Conservation (phyloP, 1,140 invertebrate species). For the Magallana gigas region DNA sequence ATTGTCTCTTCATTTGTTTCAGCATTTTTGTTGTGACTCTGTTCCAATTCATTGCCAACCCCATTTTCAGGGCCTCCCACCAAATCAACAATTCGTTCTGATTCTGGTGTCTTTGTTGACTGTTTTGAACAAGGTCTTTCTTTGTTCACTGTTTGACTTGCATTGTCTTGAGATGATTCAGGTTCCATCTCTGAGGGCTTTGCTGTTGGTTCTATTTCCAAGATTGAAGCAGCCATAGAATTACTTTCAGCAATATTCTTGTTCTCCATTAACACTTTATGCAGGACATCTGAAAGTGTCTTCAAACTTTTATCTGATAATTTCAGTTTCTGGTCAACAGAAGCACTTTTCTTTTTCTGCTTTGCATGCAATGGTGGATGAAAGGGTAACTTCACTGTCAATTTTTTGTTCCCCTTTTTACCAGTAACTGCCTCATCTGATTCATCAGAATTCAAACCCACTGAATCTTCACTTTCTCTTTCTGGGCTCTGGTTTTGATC, state of each 20-base stretch:
- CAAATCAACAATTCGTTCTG: neutral
- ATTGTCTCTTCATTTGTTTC: neutral
- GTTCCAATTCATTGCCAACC: neutral
- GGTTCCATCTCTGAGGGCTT: too few relatives aligned
- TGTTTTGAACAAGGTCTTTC: neutral
- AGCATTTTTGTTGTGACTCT: neutral
- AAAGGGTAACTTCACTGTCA: constrained; percentile 7
- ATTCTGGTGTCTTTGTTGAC: neutral
- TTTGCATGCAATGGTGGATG: neutral
- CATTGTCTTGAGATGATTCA: neutral
- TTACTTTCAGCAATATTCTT: neutral
- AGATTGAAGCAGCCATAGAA: neutral
- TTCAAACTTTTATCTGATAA: neutral
- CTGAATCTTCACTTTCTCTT: neutral
- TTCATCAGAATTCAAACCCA: neutral
- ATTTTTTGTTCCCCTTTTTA: neutral
- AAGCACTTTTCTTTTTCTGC: neutral
- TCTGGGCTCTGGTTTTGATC: neutral
- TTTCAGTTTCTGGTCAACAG: neutral
- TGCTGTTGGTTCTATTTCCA: neutral
- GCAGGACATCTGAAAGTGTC: neutral
- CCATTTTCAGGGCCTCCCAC: neutral
- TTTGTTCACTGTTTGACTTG: neutral
- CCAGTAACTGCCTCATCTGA: neutral
- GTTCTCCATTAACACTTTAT: neutral